phyloP scores from a whole-genome alignment of 1,140 invertebrate species.

The Plectrocnemia conspersa region DNA sequence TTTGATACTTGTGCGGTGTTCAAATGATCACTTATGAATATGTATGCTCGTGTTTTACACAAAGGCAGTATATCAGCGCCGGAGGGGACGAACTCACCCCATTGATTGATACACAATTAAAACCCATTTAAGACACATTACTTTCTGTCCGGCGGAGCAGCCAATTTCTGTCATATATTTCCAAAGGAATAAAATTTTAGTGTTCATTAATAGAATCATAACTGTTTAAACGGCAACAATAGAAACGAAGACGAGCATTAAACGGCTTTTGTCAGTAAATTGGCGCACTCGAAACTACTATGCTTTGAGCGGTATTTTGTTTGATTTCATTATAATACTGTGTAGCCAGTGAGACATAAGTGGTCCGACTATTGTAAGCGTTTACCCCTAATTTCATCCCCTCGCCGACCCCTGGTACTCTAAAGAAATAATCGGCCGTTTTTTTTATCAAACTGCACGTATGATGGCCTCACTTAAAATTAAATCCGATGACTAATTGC shows the following conservation, averaged over 20 bases:
- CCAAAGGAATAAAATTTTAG: too few species aligned
- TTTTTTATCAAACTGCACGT: slow-evolving; percentile 14
- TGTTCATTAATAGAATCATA: too few species aligned
- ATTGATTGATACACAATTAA: slow-evolving; percentile 12
- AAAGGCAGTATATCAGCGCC: too few species aligned
- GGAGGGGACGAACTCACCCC: slow-evolving; percentile 1
- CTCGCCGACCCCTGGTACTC: not conserved
- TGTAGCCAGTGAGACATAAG: slow-evolving; percentile 1
- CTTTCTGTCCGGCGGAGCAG: too few species aligned
- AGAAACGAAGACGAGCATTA: slow-evolving; percentile 3
- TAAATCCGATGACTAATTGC: too few species aligned
- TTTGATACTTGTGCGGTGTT: slow-evolving; percentile 13
- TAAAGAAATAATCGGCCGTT: too few species aligned
- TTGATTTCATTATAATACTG: slow-evolving; percentile 21
- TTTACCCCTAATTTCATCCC: not conserved
- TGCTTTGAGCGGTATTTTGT: slow-evolving; percentile 17
- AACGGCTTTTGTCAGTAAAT: slow-evolving; percentile 9
- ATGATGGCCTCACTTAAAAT: too few species aligned
- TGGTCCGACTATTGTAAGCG: not conserved
- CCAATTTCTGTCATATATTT: too few species aligned
- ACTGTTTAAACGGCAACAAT: too few species aligned
- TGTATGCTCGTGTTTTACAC: slow-evolving; percentile 11
- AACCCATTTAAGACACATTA: slow-evolving; percentile 4
- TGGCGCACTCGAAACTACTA: slow-evolving; percentile 1
- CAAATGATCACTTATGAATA: slow-evolving; percentile 21